Evolutionary conservation across 1,140 invertebrate species (phyloP).

Genomic region (Aricia agestis): DNA sequence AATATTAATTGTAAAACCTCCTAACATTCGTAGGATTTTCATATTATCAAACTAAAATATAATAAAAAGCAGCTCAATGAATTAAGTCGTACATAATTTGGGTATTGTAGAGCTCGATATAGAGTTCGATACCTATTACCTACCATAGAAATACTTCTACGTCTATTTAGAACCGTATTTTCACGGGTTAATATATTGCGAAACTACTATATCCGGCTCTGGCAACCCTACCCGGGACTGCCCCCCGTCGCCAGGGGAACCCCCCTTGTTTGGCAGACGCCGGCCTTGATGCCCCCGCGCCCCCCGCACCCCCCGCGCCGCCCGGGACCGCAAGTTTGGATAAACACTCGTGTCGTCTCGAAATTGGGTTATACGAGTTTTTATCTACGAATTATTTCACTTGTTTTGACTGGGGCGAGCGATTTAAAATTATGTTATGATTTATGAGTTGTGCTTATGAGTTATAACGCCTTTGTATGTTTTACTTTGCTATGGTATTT

Average conservation of each 20-base stretch:
- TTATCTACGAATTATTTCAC: conserved; percentile 20
- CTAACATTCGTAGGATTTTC: too few relatives aligned
- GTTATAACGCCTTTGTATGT: neutral
- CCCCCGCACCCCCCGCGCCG: conserved; percentile 1
- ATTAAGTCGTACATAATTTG: too few relatives aligned
- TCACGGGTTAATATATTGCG: too few relatives aligned
- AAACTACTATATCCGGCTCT: too few relatives aligned
- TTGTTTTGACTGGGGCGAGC: conserved; percentile 1
- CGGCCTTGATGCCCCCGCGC: conserved; percentile 69
- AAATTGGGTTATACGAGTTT: conserved; percentile 66
- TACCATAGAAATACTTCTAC: too few relatives aligned
- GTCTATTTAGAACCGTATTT: too few relatives aligned
- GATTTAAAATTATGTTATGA: neutral
- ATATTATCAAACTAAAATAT: too few relatives aligned
- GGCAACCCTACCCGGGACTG: conserved; percentile 19
- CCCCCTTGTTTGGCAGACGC: conserved; percentile 72
- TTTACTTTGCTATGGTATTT: conserved; percentile 8
- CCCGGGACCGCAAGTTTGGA: conserved; percentile 62
- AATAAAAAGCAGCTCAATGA: too few relatives aligned
- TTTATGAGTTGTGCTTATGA: neutral
- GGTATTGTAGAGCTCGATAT: too few relatives aligned
- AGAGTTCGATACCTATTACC: too few relatives aligned
- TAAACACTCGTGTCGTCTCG: conserved; percentile 67
- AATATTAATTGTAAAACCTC: too few relatives aligned
- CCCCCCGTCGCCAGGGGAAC: conserved; percentile 65